A percentile compares a stretch with the other conserved stretches of the same genome.
Evolutionary conservation across 2,888 invertebrate genomes (phyloP).

Genomic region (Homarus gammarus): DNA sequence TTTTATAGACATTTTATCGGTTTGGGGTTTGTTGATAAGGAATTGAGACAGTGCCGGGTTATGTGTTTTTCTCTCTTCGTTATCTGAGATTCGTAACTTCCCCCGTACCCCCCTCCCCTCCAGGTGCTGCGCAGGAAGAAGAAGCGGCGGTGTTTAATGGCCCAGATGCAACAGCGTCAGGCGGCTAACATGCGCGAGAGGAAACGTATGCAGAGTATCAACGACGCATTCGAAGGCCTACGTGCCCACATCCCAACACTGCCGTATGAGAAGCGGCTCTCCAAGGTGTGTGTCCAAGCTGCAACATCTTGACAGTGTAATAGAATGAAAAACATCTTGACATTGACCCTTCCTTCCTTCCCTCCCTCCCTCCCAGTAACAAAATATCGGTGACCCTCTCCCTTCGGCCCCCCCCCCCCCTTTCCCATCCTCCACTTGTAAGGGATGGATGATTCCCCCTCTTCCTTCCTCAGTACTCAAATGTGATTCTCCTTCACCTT

Average conservation of each 20-base stretch:
- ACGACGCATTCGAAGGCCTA: constrained; percentile 96
- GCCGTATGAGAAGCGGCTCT: constrained; percentile 95
- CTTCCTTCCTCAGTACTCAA: too few relatives aligned
- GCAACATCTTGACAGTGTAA: too few relatives aligned
- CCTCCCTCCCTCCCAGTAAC: not conserved
- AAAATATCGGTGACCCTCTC: not conserved
- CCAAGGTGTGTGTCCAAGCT: constrained; percentile 83
- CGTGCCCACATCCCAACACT: constrained; percentile 95
- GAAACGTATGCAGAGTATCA: constrained; percentile 97
- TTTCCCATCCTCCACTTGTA: not conserved
- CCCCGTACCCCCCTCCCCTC: too few relatives aligned
- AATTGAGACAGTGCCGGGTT: too few relatives aligned
- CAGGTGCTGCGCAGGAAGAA: constrained; percentile 71
- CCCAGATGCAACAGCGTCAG: constrained; percentile 92
- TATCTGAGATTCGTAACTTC: too few relatives aligned
- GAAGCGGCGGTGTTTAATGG: constrained; percentile 72
- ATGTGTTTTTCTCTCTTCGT: too few relatives aligned
- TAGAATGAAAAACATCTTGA: too few relatives aligned
- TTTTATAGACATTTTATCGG: too few relatives aligned
- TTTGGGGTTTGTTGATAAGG: too few relatives aligned
- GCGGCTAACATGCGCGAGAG: constrained; percentile 96
- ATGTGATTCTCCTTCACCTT: too few relatives aligned
- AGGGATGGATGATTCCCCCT: too few relatives aligned
- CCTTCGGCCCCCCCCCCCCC: not conserved
- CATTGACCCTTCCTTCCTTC: not conserved